Conservation (phyloP, 1,140 invertebrate genomes). For the Hirudo medicinalis region DNA sequence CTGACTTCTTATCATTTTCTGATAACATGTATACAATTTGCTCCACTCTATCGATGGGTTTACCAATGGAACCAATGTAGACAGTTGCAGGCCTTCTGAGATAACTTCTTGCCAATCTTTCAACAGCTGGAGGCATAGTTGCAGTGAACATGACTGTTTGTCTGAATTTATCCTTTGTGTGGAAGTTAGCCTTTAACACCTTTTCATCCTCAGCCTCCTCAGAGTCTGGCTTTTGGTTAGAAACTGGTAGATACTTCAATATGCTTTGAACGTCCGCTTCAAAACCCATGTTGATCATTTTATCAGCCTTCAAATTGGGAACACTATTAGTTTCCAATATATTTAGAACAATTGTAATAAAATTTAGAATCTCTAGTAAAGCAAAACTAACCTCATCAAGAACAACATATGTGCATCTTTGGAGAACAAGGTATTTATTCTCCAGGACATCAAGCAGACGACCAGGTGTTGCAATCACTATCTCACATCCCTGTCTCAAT, state of each 20-base stretch:
- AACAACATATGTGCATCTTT: slow-evolving; percentile 66
- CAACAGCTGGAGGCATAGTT: slow-evolving; percentile 96
- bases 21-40: slow-evolving; percentile 91
- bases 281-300: slow-evolving; percentile 99
- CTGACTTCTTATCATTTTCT: slow-evolving; percentile 70
- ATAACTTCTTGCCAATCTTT: slow-evolving; percentile 85
- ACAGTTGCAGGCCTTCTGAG: slow-evolving; percentile 88
- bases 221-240: slow-evolving; percentile 93
- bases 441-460: slow-evolving; percentile 97
- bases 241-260: slow-evolving; percentile 92
- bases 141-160: slow-evolving; percentile 99
- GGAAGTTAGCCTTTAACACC: slow-evolving; percentile 80
- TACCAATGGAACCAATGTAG: slow-evolving; percentile 92
- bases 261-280: slow-evolving; percentile 96
- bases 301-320: slow-evolving; percentile 53
- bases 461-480: slow-evolving; percentile 85
- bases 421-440: slow-evolving; percentile 90
- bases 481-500: slow-evolving; percentile 76
- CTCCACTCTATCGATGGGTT: slow-evolving; percentile 92
- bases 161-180: slow-evolving; percentile 80
- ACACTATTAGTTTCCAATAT: no score
- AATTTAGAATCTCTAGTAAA: no score
- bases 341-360: no score
- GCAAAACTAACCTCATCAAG: slow-evolving; percentile 44
- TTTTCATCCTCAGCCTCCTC: slow-evolving; percentile 94